Evolutionary conservation across 53 echinoderm and acorn worm species (phyloP), one percentile per base, ranked within the genome.

Genomic region (Zoroaster sp.): DNA sequence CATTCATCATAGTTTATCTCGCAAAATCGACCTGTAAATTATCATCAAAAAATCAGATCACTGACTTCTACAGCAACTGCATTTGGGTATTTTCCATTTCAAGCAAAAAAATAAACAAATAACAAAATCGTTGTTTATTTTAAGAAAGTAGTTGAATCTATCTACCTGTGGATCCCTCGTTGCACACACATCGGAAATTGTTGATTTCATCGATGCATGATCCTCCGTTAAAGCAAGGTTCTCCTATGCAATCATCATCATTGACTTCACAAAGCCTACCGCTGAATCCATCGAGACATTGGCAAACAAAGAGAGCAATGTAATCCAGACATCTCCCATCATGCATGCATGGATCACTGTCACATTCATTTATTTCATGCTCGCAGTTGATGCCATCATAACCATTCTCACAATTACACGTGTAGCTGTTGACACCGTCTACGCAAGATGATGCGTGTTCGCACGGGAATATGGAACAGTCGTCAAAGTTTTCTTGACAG

Each of bases 401-500:
- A 18, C 82, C 82, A 28, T 45, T 66, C 0, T 14, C 30, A 41
- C 82, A 82, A 41, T 41, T 7, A 30, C 82, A 82, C 13, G 68
- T 32, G 34, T 67, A 82, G 82, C 44, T 67, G 68, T 82, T 82
- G 68, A 67, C 44, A 40, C 43, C 28, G 41, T 82, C 82, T 14
- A 32, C 34, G 66, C 82, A 82, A 25, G 33, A 13, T 74, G 74
- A 21, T 13, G 42, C 67, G 32, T 81, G 41, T 31, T 23, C 6
- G 68, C 82, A 82, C 11, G 66, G 67, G 32, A 42, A 42, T 23
- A 32, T 28, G 0, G 88, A 90, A 79, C 96, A 96, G 55, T 96
- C 96, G 11, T 94, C 55, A 38, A 92, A 92, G 37, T 96, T 90
- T 33, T 45, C 65, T 36, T 96, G 83, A 44, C 96, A 96, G 45